Evolutionary conservation across 1,140 invertebrate species (phyloP).

Genomic region (Habropoda laboriosa): DNA sequence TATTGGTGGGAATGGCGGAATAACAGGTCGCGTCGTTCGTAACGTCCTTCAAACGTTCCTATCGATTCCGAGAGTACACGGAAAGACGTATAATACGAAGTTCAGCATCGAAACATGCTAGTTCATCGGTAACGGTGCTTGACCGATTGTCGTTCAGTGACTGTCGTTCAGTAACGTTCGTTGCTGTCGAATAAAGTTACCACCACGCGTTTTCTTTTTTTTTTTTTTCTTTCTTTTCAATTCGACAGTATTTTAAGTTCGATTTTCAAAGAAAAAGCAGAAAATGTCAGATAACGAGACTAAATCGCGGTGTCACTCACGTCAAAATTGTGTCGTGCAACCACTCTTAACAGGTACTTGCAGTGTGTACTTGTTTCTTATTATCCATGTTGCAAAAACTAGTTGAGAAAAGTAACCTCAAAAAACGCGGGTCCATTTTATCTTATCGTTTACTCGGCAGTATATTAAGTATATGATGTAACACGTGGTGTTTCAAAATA

Average conservation of each 20-base stretch:
- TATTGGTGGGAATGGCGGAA: conserved; percentile 40
- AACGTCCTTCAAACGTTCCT: conserved; percentile 72
- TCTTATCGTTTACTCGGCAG: background rate
- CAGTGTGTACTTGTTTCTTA: background rate
- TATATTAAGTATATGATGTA: conserved; percentile 18
- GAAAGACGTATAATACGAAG: conserved; percentile 83
- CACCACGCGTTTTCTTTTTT: background rate
- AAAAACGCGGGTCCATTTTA: background rate
- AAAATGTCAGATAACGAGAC: conserved; percentile 63
- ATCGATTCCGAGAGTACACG: conserved; percentile 77
- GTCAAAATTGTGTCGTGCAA: conserved; percentile 91
- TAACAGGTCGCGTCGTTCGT: conserved; percentile 55
- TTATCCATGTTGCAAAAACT: background rate
- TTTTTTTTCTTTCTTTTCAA: background rate
- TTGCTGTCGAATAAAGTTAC: background rate
- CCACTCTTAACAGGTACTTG: conserved; percentile 88
- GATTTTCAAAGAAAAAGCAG: conserved; percentile 5
- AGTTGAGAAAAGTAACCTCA: conserved; percentile 32
- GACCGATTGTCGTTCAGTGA: conserved; percentile 20
- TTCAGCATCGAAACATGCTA: conserved; percentile 50
- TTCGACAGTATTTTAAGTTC: background rate
- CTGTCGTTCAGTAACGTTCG: background rate
- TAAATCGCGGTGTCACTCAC: conserved; percentile 77
- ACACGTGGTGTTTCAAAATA: conserved; percentile 28
- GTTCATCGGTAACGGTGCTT: conserved; percentile 51